Conservation (phyloP, 2,113 vertebrate species). For the Arothron firmamentum region DNA sequence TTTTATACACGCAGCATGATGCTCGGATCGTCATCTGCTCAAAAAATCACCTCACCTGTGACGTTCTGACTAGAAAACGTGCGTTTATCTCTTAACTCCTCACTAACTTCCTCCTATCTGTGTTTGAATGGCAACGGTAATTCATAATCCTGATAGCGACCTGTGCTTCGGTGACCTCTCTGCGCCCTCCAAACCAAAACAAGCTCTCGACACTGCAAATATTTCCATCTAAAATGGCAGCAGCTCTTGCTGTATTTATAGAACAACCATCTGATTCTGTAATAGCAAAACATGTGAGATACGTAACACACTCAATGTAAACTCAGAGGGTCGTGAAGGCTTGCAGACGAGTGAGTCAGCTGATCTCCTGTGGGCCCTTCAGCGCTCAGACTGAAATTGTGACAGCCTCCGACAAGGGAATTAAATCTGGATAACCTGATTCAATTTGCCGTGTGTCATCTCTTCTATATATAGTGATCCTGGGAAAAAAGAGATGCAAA, state of each 20-base stretch:
- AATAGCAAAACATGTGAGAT: too few relatives aligned
- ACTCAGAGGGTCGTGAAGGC: slow-evolving; percentile 14
- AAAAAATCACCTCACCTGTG: slow-evolving; percentile 15
- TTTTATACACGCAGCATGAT: too few relatives aligned
- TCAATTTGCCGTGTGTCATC: slow-evolving; percentile 27
- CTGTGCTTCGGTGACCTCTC: slow-evolving; percentile 38
- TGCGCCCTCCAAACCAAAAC: slow-evolving; percentile 13
- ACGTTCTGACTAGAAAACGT: neutral
- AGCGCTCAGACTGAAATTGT: slow-evolving; percentile 31
- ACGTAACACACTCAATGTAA: too few relatives aligned
- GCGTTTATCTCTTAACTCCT: slow-evolving; percentile 3
- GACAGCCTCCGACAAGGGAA: slow-evolving; percentile 19
- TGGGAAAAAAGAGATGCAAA: slow-evolving; percentile 3
- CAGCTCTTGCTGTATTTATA: neutral
- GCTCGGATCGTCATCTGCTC: too few relatives aligned
- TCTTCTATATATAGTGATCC: neutral
- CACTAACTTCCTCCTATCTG: neutral
- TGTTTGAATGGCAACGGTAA: neutral
- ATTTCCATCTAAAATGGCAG: too few relatives aligned
- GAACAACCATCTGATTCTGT: too few relatives aligned
- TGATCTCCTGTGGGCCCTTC: slow-evolving; percentile 37
- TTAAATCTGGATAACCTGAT: slow-evolving; percentile 21
- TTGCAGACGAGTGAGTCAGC: slow-evolving; percentile 50
- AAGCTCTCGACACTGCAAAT: neutral
- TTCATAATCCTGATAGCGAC: slow-evolving; percentile 12